These are phyloP conservation scores for Bothrops jararaca DNA, from an alignment of 2,113 vertebrate species.

Conservation along the genomic window DNA sequence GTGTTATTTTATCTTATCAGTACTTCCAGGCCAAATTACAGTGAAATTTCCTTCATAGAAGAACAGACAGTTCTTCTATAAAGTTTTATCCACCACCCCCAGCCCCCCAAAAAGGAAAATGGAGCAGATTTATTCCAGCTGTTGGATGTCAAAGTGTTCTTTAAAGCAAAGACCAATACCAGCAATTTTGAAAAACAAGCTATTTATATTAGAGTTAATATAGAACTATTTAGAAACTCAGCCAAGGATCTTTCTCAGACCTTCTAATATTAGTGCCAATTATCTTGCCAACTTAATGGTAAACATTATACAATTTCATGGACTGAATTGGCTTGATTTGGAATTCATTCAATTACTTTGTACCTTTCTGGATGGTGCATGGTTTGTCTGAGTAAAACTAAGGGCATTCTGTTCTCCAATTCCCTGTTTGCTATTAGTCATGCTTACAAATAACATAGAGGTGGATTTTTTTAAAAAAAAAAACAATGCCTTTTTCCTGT, in stretches of 20 bases:
- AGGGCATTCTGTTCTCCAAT: background rate
- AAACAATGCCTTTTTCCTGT: background rate
- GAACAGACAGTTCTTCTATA: background rate
- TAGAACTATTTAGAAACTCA: background rate
- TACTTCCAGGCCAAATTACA: background rate
- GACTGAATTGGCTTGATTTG: background rate
- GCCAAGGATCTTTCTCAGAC: background rate
- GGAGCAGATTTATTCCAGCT: conserved; percentile 12
- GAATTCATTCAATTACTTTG: background rate
- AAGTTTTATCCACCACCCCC: background rate
- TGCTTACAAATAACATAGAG: conserved; percentile 28
- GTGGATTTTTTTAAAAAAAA: background rate
- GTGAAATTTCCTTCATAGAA: background rate
- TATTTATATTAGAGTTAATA: background rate
- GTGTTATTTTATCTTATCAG: background rate
- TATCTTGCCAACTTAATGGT: background rate
- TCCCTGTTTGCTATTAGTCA: conserved; percentile 23
- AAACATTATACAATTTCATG: background rate
- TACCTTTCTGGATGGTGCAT: background rate
- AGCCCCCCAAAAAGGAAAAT: background rate
- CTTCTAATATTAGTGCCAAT: background rate
- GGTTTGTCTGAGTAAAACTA: conserved; percentile 6
- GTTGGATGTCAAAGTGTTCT: background rate
- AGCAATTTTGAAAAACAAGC: background rate
- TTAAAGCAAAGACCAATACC: background rate